Evolutionary conservation across 2,888 invertebrate species (phyloP).

Genomic region (Exephanes ischioxanthus): DNA sequence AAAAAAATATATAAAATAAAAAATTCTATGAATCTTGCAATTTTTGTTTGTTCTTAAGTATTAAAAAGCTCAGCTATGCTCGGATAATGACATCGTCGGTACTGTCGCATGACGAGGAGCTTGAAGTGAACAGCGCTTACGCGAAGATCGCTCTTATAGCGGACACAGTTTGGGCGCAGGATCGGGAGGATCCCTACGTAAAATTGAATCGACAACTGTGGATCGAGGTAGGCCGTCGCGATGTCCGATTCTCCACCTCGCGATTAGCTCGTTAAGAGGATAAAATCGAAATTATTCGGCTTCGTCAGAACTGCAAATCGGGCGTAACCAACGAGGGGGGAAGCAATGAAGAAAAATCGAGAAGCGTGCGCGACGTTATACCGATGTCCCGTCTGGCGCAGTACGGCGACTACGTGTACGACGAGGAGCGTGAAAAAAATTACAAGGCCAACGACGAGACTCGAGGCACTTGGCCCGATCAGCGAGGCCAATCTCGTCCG

Average conservation of each 20-base stretch:
- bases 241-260: not conserved
- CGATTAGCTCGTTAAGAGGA: not conserved
- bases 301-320: constrained; percentile 74
- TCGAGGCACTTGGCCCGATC: constrained; percentile 31
- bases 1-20: not conserved
- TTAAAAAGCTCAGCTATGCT: constrained; percentile 71
- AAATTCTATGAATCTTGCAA: not conserved
- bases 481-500: constrained; percentile 1
- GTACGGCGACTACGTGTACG: constrained; percentile 87
- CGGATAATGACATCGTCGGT: constrained; percentile 80
- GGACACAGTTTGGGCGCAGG: constrained; percentile 79
- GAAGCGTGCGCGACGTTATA: constrained; percentile 88
- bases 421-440: constrained; percentile 86
- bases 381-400: constrained; percentile 88
- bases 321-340: constrained; percentile 74
- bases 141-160: constrained; percentile 82
- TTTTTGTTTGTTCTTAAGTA: not conserved
- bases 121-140: constrained; percentile 78
- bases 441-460: constrained; percentile 78
- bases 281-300: constrained; percentile 33
- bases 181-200: constrained; percentile 78
- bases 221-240: constrained; percentile 76
- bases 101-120: constrained; percentile 79
- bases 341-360: constrained; percentile 78
- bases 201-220: constrained; percentile 80